Evolutionary conservation across 2,113 vertebrate species (phyloP).

Genomic region (Crotalus helleri): DNA sequence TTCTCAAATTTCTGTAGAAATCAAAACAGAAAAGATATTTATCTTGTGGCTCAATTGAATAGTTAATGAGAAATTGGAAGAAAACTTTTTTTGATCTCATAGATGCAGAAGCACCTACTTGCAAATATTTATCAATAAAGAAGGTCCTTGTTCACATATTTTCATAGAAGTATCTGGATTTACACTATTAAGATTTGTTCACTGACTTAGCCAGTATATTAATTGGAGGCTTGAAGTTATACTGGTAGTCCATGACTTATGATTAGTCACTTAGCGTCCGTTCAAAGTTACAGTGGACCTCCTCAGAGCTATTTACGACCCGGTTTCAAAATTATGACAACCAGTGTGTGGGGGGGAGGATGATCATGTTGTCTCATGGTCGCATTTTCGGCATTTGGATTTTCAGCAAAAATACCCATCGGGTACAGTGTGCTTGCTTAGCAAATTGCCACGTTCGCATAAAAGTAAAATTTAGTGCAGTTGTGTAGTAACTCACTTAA

Average conservation of each 20-base stretch:
- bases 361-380: not conserved
- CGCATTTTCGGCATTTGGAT: not conserved
- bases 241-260: not conserved
- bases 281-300: not conserved
- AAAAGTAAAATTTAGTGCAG: not conserved
- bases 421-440: not conserved
- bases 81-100: not conserved
- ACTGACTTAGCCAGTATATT: not conserved
- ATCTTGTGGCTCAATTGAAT: not conserved
- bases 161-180: not conserved
- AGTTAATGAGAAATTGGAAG: not conserved
- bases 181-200: not conserved
- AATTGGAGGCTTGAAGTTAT: not conserved
- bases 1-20: constrained; percentile 33
- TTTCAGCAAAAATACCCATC: not conserved
- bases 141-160: not conserved
- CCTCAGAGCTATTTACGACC: not conserved
- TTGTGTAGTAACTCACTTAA: not conserved
- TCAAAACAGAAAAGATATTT: not conserved
- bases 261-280: not conserved
- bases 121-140: not conserved
- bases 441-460: not conserved
- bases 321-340: not conserved
- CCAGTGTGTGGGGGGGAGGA: too few relatives aligned
- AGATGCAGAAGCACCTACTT: not conserved